Conservation (phyloP, 2,888 invertebrate species). For the Xestobium rufovillosum region DNA sequence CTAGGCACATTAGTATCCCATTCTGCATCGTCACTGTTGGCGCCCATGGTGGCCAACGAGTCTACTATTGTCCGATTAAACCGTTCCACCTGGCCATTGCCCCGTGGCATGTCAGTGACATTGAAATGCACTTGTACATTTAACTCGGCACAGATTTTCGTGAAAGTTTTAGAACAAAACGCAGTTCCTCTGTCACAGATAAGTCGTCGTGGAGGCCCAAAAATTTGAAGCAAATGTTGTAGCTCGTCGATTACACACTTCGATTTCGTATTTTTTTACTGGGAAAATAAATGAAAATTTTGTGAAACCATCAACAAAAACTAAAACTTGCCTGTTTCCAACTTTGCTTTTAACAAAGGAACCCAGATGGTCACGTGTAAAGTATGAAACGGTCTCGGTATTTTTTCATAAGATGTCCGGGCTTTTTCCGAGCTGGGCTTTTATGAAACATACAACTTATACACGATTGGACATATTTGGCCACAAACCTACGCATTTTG, state of each 20-base stretch:
- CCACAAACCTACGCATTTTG: too few species aligned
- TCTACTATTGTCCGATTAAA: constrained; percentile 9
- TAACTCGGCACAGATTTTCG: constrained; percentile 10
- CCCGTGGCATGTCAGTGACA: constrained; percentile 6
- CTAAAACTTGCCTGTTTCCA: constrained; percentile 18
- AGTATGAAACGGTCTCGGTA: constrained; percentile 8
- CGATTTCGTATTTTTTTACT: constrained; percentile 9
- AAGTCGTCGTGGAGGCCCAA: constrained; percentile 11
- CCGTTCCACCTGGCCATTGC: constrained; percentile 9
- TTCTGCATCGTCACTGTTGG: constrained; percentile 14
- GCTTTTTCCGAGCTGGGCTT: constrained; percentile 9
- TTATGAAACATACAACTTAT: constrained; percentile 13
- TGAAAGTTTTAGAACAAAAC: constrained; percentile 4
- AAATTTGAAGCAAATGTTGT: constrained; percentile 15
- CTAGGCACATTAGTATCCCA: constrained; percentile 8
- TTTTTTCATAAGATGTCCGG: constrained; percentile 9
- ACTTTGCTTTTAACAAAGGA: constrained; percentile 7
- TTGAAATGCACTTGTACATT: constrained; percentile 12
- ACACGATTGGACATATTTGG: constrained; percentile 7
- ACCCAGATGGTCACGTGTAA: constrained; percentile 11
- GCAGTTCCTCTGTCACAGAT: constrained; percentile 5
- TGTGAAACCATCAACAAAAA: constrained; percentile 23
- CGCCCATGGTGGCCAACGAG: constrained; percentile 13
- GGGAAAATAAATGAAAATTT: constrained; percentile 26
- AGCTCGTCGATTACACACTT: constrained; percentile 4